Evolutionary conservation across 1,140 invertebrate genomes (phyloP).

Genomic region (Megalopta genalis): DNA sequence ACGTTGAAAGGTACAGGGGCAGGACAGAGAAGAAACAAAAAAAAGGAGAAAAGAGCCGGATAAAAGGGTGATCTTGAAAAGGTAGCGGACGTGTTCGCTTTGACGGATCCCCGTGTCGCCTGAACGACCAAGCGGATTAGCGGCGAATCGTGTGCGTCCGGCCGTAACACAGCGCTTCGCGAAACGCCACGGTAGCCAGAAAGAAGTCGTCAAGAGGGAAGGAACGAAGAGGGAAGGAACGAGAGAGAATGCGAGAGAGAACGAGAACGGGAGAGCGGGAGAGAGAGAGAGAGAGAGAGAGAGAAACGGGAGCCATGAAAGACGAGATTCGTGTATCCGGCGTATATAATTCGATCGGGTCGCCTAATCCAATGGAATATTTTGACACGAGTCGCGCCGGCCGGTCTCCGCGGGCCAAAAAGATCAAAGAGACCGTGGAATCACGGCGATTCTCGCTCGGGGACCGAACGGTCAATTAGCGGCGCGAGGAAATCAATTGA

Average conservation of each 20-base stretch:
- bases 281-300: background rate
- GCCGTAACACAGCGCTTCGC: slow-evolving; percentile 49
- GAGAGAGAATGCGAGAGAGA: background rate
- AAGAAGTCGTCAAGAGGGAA: slow-evolving; percentile 5
- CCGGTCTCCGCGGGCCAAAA: slow-evolving; percentile 15
- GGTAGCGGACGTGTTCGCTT: slow-evolving; percentile 61
- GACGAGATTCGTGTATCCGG: slow-evolving; percentile 26
- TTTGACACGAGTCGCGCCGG: slow-evolving; percentile 58
- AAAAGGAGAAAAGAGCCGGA: slow-evolving; percentile 8
- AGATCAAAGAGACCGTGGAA: slow-evolving; percentile 26
- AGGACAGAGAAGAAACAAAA: slow-evolving; percentile 7
- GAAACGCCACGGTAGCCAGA: slow-evolving; percentile 46
- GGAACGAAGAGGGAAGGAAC: background rate
- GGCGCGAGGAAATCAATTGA: slow-evolving; percentile 1
- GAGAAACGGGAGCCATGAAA: slow-evolving; percentile 17
- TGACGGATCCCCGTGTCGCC: slow-evolving; percentile 70
- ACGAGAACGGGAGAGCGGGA: slow-evolving; percentile 2
- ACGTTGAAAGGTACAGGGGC: too few species aligned
- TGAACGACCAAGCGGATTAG: slow-evolving; percentile 69
- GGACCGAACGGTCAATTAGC: slow-evolving; percentile 8
- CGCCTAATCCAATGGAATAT: slow-evolving; percentile 69
- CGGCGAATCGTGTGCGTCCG: slow-evolving; percentile 56
- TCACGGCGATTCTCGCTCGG: background rate
- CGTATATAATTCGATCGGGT: slow-evolving; percentile 38
- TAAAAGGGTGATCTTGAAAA: slow-evolving; percentile 52